Evolutionary conservation across 2,113 vertebrate genomes (phyloP), one percentile per base, ranked within the genome.

Genomic region (Phaethornis superciliosus): DNA sequence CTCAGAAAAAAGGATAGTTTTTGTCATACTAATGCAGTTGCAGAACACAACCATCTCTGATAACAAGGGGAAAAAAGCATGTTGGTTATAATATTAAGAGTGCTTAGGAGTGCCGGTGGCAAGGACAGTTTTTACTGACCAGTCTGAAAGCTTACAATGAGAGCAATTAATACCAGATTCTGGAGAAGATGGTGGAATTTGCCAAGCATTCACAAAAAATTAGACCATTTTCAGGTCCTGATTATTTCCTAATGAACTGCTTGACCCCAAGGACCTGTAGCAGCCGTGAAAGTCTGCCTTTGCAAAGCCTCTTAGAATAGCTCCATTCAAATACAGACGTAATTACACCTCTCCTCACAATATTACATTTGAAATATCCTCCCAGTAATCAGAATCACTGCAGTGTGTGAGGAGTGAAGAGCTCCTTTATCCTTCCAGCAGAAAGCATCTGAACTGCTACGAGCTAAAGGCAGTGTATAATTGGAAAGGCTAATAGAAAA

Each of bases 391-490:
- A 94, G 90, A 94, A 96, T 89, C 84, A 9, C 75, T 80, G 84
- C 89, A 94, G 82, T 84, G 68, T 94, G 84, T 93, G 92, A 90
- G 81, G 65, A 96, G 52, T 96, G 95, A 96, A 97, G 93, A 94
- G 93, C 85, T 94, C 86, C 93, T 96, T 96, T 96, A 95, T 96
- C 70, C 90, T 91, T 82, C 15, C 59, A 91, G 72, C 79, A 89
- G 93, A 91, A 95, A 95, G 69, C 74, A 82, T 79, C 83, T 60
- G 86, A 88, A 84, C 88, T 80, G 62, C 80, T 77, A 52, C 0
- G 26, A 91, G 82, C 88, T 93, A 55, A 86, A 94, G 82, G 63
- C 89, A 81, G 37, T 93, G 88, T 94, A 37, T 94, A 96, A 93
- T 89, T 71, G 75, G 44, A 77, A 81, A 93, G 94, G 88, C 59